phyloP scores from a whole-genome alignment of 1,140 invertebrate genomes.

The Schlechtendalia chinensis region DNA sequence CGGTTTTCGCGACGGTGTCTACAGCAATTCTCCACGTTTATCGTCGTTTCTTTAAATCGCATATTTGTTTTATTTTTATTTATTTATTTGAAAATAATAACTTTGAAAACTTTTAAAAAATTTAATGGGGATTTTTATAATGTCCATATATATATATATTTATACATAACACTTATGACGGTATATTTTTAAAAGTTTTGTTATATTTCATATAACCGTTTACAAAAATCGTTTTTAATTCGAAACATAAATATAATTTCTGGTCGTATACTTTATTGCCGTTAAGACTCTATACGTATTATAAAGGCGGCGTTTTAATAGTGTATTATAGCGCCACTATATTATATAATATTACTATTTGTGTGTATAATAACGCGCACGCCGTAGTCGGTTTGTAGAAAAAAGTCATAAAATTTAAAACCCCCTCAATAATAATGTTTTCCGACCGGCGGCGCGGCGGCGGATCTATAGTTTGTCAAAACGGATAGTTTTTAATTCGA shows the following conservation, averaged over 20 bases:
- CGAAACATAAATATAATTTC: neutral
- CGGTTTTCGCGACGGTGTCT: neutral
- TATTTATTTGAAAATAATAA: no score
- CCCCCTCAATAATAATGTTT: constrained; percentile 1
- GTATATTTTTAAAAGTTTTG: neutral
- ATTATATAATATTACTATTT: neutral
- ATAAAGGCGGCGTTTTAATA: constrained; percentile 19
- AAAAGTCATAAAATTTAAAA: constrained; percentile 18
- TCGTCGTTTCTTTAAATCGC: no score
- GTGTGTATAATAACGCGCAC: no score
- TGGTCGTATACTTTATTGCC: constrained; percentile 3
- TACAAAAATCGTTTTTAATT: constrained; percentile 15
- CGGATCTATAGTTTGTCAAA: neutral
- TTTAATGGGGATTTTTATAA: no score
- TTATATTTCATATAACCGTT: neutral
- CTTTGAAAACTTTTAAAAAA: no score
- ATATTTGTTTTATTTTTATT: no score
- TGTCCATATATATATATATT: no score
- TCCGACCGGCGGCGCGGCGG: neutral
- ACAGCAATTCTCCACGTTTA: no score
- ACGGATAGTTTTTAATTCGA: constrained; percentile 11
- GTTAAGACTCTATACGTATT: constrained; percentile 23
- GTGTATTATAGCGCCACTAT: constrained; percentile 22
- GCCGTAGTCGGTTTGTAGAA: neutral
- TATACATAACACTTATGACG: no score